Evolutionary conservation across 2,888 invertebrate genomes (phyloP).

Genomic region (Caenorhabditis drosophilae): DNA sequence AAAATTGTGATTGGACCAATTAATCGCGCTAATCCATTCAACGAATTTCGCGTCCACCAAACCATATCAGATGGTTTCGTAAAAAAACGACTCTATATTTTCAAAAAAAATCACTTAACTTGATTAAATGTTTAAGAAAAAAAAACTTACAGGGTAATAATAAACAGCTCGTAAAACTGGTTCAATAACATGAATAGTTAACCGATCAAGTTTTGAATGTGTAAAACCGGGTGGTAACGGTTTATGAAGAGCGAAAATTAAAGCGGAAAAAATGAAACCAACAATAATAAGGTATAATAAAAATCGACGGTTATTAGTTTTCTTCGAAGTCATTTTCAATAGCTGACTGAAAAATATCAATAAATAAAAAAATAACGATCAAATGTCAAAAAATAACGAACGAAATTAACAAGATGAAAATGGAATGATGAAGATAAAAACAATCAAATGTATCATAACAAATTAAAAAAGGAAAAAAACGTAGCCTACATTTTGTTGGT

Average conservation of each 20-base stretch:
- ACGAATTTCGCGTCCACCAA: constrained; percentile 47
- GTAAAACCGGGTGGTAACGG: constrained; percentile 50
- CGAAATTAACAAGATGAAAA: constrained; percentile 2
- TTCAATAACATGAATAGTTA: constrained; percentile 49
- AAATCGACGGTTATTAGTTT: constrained; percentile 13
- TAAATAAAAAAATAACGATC: no score
- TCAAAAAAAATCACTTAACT: no score
- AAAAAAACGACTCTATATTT: constrained; percentile 41
- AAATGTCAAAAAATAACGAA: neutral
- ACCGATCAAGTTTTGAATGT: constrained; percentile 36
- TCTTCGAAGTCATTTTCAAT: neutral
- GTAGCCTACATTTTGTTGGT: no score
- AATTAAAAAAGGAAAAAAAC: constrained; percentile 1
- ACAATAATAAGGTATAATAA: neutral
- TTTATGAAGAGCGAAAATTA: constrained; percentile 24
- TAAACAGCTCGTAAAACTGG: constrained; percentile 45
- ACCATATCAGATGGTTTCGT: constrained; percentile 27
- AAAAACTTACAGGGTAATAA: constrained; percentile 51
- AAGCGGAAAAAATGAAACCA: constrained; percentile 1
- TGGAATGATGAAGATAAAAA: constrained; percentile 3
- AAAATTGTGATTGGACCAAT: constrained; percentile 14
- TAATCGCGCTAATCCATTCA: constrained; percentile 26
- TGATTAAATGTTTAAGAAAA: neutral
- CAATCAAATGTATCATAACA: neutral
- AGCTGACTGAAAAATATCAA: no score